Base-by-base conservation (phyloP, 2,888 invertebrate species). In the Stenichneumon culpator region DNA sequence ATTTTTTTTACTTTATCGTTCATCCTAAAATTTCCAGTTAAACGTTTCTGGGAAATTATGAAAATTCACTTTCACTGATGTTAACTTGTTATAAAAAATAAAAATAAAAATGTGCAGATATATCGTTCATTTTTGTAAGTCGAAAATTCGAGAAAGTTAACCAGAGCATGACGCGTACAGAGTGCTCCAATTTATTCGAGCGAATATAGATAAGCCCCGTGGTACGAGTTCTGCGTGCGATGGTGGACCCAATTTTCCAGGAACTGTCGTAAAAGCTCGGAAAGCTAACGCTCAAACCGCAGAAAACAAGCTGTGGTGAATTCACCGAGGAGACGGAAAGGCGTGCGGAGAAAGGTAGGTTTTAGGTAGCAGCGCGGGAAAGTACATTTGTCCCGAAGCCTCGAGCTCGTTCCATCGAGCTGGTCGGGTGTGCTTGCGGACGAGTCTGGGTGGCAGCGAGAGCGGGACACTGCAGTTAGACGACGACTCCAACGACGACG, bases 361-460 rank as follows among this genome's bases (percentile, higher is more conserved):
- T 9, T 67, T 68, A 22, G 44, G 44, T 44, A 44, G 44, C 28
- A 63, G 65, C 54, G 65, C 67, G 57, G 47, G 67, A 72, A 78
- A 65, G 77, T 70, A 77, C 77, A 82, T 82, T 78, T 57, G 72
- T 78, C 54, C 52, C 32, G 22, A 72, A 67, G 54, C 72, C 72
- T 65, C 44, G 9, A 82, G 69, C 52, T 70, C 65, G 69, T 82
- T 65, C 50, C 70, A 70, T 22, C 52, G 36, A 25, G 36, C 14
- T 39, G 54, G 16, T 25, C 39, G 65, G 63, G 25, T 36, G 57
- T 72, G 67, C 74, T 73, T 80, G 73, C 67, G 39, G 65, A 36
- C 50, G 52, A 9, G 60, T 63, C 60, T n/a, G 32, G 44, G 19
- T 4, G 22, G 32, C 19, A 65, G 80, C 44, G 32, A 47, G 14